Evolutionary conservation across 1,140 invertebrate genomes (phyloP), one percentile per base, ranked within the genome.

Genomic region (Rhopalosiphum maidis): DNA sequence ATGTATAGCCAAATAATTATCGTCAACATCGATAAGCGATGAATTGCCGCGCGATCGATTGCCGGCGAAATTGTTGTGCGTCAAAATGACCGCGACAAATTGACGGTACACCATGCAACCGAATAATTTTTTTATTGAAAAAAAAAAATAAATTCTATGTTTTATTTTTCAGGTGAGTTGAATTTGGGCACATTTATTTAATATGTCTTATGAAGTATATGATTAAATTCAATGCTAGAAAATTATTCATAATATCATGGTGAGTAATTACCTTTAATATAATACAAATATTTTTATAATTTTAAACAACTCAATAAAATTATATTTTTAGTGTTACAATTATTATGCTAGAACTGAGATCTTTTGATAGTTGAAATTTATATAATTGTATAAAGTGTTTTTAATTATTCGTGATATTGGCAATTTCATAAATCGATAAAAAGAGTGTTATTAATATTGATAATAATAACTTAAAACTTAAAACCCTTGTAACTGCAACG

Each of bases 81-180:
- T n/a, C n/a, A n/a, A n/a, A n/a, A n/a, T n/a, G n/a, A n/a, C n/a
- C n/a, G n/a, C n/a, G n/a, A n/a, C n/a, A n/a, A n/a, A n/a, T n/a
- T n/a, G n/a, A n/a, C n/a, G n/a, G n/a, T n/a, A n/a, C n/a, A n/a
- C n/a, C n/a, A n/a, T 46, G 9, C 46, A 51, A 51, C 1, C 48
- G 15, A 51, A 51, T 18, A 18, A 51, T 51, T 51, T 18, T 2
- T 1, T 51, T 51, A 18, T 51, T 0, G 48, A 51, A 51, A 51
- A 51, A 8, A n/a, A 37, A 37, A 51, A 51, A 51, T 51, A n/a
- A n/a, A 77, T 77, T 35, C 30, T 22, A 77, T 77, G n/a, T 35
- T 83, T 83, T 83, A 5, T 87, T 87, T 87, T 87, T 48, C 43
- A 87, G 85, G 85, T 87, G n/a, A 48, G 85, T 86, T 25, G 21